Evolutionary conservation across 2,113 vertebrate species (phyloP).

Genomic region (Anthoscopus minutus): DNA sequence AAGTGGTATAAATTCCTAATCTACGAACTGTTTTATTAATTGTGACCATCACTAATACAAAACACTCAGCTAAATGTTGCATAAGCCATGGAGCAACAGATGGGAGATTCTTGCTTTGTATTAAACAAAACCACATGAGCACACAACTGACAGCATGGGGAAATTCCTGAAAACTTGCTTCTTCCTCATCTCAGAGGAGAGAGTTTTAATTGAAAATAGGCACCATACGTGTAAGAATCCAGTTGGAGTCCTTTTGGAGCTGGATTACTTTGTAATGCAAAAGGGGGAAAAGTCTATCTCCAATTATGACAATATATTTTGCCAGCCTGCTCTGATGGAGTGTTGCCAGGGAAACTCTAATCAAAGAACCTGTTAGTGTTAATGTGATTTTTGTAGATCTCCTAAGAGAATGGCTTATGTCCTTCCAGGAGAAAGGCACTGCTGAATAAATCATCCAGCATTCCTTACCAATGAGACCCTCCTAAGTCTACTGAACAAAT

Average conservation of each 20-base stretch:
- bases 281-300: not conserved
- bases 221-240: not conserved
- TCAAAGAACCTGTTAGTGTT: not conserved
- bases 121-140: not conserved
- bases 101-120: not conserved
- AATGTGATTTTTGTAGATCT: not conserved
- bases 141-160: not conserved
- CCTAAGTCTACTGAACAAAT: not conserved
- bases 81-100: not conserved
- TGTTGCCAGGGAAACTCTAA: slow-evolving; percentile 26
- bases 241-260: not conserved
- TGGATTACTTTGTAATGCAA: not conserved
- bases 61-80: not conserved
- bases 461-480: not conserved
- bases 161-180: not conserved
- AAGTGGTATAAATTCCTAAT: not conserved
- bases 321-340: not conserved
- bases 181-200: not conserved
- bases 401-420: not conserved
- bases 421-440: slow-evolving; percentile 4
- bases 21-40: not conserved
- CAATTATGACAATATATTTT: not conserved
- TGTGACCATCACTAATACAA: not conserved
- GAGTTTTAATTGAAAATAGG: not conserved
- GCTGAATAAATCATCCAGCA: not conserved